phyloP scores from a whole-genome alignment of 2,113 vertebrate genomes.

The Theristicus caerulescens region DNA sequence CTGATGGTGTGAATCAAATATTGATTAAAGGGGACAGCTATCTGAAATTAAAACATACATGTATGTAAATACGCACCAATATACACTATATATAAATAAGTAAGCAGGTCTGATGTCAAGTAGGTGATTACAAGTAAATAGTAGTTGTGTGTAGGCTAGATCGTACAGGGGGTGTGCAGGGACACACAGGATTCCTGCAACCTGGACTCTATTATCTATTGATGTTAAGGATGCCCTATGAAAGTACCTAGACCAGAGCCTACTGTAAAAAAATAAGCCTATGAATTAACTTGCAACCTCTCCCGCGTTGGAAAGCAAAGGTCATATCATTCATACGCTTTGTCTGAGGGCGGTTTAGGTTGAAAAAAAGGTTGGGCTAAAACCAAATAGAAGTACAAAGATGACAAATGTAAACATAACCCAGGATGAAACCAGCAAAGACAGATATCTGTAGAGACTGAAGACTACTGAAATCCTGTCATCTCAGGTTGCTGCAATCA shows the following conservation, averaged over 20 bases:
- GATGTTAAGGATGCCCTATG: not conserved
- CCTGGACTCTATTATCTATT: not conserved
- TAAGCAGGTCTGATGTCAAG: not conserved
- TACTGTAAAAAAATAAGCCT: not conserved
- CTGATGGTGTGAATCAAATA: not conserved
- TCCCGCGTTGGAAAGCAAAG: not conserved
- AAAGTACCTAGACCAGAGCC: not conserved
- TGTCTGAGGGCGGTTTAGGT: not conserved
- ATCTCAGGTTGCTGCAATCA: not conserved
- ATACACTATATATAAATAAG: not conserved
- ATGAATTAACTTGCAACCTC: not conserved
- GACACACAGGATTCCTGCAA: not conserved
- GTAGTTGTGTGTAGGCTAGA: not conserved
- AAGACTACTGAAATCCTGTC: not conserved
- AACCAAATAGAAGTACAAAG: not conserved
- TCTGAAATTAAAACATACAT: not conserved
- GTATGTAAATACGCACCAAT: not conserved
- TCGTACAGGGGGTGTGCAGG: not conserved
- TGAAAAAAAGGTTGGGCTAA: not conserved
- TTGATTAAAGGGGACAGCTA: not conserved
- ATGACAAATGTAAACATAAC: not conserved
- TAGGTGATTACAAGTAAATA: not conserved
- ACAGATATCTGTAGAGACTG: not conserved
- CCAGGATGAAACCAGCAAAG: not conserved
- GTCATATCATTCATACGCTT: not conserved